These are phyloP conservation scores for Pseudomugil gertrudae DNA, from an alignment of 2,797 vertebrate genomes.

Conservation along the genomic window DNA sequence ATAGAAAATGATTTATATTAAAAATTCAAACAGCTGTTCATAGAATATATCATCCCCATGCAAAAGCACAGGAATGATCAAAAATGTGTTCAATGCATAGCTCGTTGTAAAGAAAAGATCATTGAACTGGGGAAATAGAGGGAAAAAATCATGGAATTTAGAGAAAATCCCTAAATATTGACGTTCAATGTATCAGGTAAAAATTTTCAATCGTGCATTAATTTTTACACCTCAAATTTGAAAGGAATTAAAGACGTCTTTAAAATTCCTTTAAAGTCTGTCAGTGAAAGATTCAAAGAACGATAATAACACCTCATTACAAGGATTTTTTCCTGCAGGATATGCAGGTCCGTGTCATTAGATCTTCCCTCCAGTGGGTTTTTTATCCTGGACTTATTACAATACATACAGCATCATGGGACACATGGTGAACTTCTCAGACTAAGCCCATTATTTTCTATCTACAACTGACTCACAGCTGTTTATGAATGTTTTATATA, in stretches of 20 bases:
- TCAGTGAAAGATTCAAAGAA: slow-evolving; percentile 19
- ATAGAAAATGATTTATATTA: slow-evolving; percentile 4
- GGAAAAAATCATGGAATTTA: slow-evolving; percentile 20
- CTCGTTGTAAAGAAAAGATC: slow-evolving; percentile 4
- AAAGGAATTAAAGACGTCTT: slow-evolving; percentile 14
- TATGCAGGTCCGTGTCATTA: slow-evolving; percentile 13
- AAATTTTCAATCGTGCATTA: slow-evolving; percentile 32
- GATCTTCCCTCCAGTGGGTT: slow-evolving; percentile 22
- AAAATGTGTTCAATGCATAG: slow-evolving; percentile 25
- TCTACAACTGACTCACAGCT: slow-evolving; percentile 34
- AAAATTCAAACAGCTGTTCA: slow-evolving; percentile 23
- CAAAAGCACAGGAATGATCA: slow-evolving; percentile 15
- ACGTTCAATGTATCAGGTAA: slow-evolving; percentile 24
- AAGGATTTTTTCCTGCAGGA: slow-evolving; percentile 12
- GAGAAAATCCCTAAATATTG: slow-evolving; percentile 38
- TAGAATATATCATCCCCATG: slow-evolving; percentile 2
- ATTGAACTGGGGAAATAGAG: slow-evolving; percentile 22
- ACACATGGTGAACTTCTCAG: slow-evolving; percentile 38
- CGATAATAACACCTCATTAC: slow-evolving; percentile 13
- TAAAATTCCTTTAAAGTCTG: slow-evolving; percentile 4
- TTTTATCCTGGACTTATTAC: slow-evolving; percentile 10
- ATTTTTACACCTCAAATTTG: slow-evolving; percentile 31
- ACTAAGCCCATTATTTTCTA: slow-evolving; percentile 24
- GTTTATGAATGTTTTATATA: slow-evolving; percentile 61
- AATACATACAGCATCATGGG: slow-evolving; percentile 23